Conservation (phyloP, 64 coral and sea anemone species). For the Anthopleura sola region DNA sequence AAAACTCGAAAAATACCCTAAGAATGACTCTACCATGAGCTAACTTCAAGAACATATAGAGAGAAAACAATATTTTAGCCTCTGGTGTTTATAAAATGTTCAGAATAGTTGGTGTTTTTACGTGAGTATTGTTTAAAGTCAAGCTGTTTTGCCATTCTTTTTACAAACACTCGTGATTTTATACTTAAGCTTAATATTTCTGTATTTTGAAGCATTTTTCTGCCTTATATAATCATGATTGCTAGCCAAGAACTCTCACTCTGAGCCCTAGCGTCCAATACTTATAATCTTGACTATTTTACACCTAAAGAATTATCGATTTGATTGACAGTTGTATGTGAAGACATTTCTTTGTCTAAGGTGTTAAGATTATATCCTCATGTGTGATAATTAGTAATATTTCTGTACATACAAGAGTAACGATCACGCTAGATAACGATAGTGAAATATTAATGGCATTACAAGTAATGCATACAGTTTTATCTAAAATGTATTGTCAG, state of each 20-base stretch:
- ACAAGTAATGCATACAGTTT: no score
- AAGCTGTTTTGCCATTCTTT: not conserved
- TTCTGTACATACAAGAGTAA: not conserved
- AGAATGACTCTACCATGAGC: conserved; percentile 17
- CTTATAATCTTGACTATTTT: not conserved
- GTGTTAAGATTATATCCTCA: not conserved
- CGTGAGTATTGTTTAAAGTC: not conserved
- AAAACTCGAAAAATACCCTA: not conserved
- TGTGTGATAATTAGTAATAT: no score
- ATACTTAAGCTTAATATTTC: not conserved
- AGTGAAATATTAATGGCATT: no score
- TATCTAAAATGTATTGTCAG: no score
- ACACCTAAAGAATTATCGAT: not conserved
- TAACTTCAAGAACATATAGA: not conserved
- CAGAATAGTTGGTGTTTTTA: not conserved
- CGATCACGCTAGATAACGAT: not conserved
- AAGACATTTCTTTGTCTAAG: not conserved
- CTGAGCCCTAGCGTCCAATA: not conserved
- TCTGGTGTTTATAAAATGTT: not conserved
- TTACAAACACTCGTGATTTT: not conserved
- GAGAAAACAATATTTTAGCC: not conserved
- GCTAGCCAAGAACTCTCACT: not conserved
- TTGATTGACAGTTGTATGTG: not conserved
- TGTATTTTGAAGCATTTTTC: not conserved
- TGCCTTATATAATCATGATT: not conserved